These are phyloP conservation scores for Dissostichus mawsoni DNA, from an alignment of 2,113 vertebrate genomes.

Conservation along the genomic window DNA sequence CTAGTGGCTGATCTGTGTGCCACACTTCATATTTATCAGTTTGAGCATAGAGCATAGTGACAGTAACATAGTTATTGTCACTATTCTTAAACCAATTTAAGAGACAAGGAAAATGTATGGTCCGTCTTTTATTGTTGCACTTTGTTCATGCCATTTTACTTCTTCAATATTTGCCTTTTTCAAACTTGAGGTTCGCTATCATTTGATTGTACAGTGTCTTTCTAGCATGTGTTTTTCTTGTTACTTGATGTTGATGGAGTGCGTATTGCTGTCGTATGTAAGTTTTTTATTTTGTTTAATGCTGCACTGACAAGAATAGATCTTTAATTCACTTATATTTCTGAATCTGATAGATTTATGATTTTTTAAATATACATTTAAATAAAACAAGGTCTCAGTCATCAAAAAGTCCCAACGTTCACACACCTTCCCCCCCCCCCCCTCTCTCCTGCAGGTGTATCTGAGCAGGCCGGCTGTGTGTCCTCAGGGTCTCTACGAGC, in stretches of 20 bases:
- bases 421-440: not conserved
- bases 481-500: slow-evolving; percentile 90
- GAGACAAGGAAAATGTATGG: no score
- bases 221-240: no score
- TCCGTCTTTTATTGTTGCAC: no score
- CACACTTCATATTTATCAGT: not conserved
- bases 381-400: not conserved
- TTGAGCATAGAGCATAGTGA: not conserved
- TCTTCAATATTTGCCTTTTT: no score
- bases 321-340: not conserved
- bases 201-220: no score
- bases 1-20: slow-evolving; percentile 7
- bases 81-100: not conserved
- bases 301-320: no score
- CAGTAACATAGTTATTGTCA: not conserved
- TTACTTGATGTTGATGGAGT: no score
- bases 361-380: no score
- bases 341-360: not conserved
- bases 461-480: slow-evolving; percentile 88
- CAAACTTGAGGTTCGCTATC: no score
- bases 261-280: no score
- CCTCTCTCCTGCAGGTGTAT: slow-evolving; percentile 84
- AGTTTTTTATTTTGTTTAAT: no score
- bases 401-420: not conserved
- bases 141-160: no score